Conservation (phyloP, 2,797 vertebrate species). For the Enteromius radiatus region DNA sequence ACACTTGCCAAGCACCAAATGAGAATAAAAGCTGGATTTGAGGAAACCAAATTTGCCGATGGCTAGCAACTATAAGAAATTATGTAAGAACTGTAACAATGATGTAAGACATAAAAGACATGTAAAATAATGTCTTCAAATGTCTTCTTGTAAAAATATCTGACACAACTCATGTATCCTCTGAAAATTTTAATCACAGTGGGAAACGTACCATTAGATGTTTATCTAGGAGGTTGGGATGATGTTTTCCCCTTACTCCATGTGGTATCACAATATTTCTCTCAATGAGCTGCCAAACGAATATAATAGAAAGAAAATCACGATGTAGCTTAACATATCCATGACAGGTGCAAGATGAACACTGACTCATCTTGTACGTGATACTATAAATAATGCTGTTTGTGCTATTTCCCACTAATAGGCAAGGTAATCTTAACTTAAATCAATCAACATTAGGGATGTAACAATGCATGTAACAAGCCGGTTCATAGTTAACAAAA, state of each 20-base stretch:
- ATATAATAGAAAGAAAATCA: background rate
- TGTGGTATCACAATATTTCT: background rate
- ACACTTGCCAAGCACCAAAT: constrained; percentile 20
- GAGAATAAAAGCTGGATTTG: background rate
- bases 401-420: background rate
- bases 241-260: background rate
- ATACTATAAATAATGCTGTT: background rate
- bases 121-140: background rate
- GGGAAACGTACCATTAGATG: background rate
- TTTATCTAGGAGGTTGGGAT: background rate
- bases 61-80: constrained; percentile 13
- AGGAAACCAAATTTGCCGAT: background rate
- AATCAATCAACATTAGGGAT: background rate
- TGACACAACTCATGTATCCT: background rate
- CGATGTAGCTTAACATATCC: background rate
- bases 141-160: background rate
- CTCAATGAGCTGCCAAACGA: background rate
- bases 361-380: constrained; percentile 4
- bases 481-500: background rate
- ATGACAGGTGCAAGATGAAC: background rate
- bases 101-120: background rate
- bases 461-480: background rate
- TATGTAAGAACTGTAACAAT: background rate
- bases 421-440: background rate
- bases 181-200: background rate